A percentile compares a stretch with the other conserved stretches of the same genome.
Evolutionary conservation across 2,888 invertebrate species (phyloP).

Genomic region (Quadroppia sp.): DNA sequence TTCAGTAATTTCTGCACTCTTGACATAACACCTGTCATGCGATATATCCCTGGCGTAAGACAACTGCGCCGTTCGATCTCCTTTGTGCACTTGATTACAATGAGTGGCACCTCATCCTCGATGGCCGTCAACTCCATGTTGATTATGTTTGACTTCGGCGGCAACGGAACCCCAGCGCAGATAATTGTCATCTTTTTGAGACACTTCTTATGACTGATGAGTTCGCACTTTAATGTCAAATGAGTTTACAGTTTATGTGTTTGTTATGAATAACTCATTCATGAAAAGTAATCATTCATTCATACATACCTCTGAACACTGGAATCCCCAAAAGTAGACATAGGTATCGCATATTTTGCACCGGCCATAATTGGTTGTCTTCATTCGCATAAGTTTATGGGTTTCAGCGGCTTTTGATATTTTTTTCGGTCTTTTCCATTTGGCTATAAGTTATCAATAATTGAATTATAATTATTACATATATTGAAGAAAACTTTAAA

Average conservation of each 20-base stretch:
- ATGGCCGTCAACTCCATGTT: constrained; percentile 33
- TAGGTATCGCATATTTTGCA: constrained; percentile 44
- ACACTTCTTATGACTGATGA: constrained; percentile 43
- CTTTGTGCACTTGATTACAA: constrained; percentile 42
- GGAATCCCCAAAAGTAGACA: constrained; percentile 43
- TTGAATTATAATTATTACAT: not conserved
- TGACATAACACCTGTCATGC: constrained; percentile 42
- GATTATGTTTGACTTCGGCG: constrained; percentile 21
- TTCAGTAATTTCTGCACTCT: constrained; percentile 42
- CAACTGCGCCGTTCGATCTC: constrained; percentile 43
- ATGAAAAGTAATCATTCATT: not conserved
- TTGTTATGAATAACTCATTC: not conserved
- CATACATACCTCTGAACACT: constrained; percentile 42
- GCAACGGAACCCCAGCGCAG: constrained; percentile 39
- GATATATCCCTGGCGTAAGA: constrained; percentile 42
- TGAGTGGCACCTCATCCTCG: constrained; percentile 38
- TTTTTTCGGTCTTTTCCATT: constrained; percentile 35
- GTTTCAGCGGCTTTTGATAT: constrained; percentile 42
- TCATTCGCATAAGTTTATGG: constrained; percentile 39
- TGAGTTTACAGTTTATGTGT: not conserved
- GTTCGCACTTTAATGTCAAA: constrained; percentile 42
- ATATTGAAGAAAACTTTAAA: not conserved
- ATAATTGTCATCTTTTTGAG: constrained; percentile 42
- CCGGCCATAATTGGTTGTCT: constrained; percentile 43
- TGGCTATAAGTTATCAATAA: not conserved